These are phyloP conservation scores for Pristionchus fissidentatus DNA, from an alignment of 2,888 invertebrate genomes.

Conservation along the genomic window DNA sequence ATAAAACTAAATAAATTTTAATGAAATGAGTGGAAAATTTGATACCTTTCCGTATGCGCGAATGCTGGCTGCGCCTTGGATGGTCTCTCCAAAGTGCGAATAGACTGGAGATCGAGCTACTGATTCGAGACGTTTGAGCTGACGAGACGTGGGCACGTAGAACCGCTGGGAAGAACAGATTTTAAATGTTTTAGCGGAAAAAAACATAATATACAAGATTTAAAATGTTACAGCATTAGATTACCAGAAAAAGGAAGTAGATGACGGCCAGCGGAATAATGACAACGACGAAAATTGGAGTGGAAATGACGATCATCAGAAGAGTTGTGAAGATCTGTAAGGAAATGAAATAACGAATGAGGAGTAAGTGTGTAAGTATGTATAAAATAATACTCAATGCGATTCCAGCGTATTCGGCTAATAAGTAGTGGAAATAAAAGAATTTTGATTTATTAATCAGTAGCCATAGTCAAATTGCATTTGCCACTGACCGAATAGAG, in stretches of 20 bases:
- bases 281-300: constrained; percentile 70
- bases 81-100: constrained; percentile 73
- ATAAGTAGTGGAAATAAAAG: too few relatives aligned
- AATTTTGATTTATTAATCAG: too few relatives aligned
- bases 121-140: constrained; percentile 77
- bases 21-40: neutral
- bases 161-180: constrained; percentile 81
- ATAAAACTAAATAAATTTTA: neutral
- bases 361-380: neutral
- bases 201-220: neutral
- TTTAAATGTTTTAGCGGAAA: neutral
- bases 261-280: constrained; percentile 65
- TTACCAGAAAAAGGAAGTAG: constrained; percentile 66
- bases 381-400: neutral
- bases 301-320: constrained; percentile 69
- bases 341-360: too few relatives aligned
- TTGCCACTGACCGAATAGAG: constrained; percentile 52
- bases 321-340: constrained; percentile 52
- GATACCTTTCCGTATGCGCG: constrained; percentile 69
- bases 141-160: constrained; percentile 93
- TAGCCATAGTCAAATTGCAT: too few relatives aligned
- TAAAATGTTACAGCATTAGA: neutral
- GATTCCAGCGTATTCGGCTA: neutral
- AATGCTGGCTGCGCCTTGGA: constrained; percentile 78
- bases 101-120: constrained; percentile 72